Evolutionary conservation across 2,888 invertebrate species (phyloP).

Genomic region (Schizaphis graminum): DNA sequence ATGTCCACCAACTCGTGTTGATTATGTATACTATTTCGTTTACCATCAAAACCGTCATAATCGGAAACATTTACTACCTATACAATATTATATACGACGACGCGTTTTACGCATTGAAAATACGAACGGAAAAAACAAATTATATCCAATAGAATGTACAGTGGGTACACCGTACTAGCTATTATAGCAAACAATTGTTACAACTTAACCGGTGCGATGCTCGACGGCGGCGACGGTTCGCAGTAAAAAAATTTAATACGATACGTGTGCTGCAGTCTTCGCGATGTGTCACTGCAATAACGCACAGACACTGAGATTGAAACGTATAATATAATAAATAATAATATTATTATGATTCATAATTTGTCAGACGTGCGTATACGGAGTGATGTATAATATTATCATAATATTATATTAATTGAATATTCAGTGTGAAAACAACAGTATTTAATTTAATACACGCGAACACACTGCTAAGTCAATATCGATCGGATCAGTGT

Average conservation of each 20-base stretch:
- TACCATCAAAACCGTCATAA: background rate
- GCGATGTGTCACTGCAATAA: background rate
- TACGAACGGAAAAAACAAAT: background rate
- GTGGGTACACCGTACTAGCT: background rate
- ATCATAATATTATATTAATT: background rate
- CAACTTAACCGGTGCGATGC: background rate
- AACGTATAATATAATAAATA: background rate
- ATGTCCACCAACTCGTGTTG: background rate
- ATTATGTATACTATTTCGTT: background rate
- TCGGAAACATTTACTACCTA: background rate
- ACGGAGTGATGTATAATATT: background rate
- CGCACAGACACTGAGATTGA: background rate
- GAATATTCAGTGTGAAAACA: background rate
- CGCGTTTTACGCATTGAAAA: background rate
- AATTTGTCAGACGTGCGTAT: background rate
- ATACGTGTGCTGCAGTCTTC: background rate
- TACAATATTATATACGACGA: background rate
- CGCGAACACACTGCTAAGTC: background rate
- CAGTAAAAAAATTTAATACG: background rate
- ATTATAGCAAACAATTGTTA: background rate
- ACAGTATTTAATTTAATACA: background rate
- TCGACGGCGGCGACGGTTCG: background rate
- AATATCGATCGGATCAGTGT: background rate
- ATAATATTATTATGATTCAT: background rate
- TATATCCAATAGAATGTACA: background rate